These are phyloP conservation scores for Metaphire vulgaris DNA, from an alignment of 1,140 invertebrate genomes.

Conservation along the genomic window DNA sequence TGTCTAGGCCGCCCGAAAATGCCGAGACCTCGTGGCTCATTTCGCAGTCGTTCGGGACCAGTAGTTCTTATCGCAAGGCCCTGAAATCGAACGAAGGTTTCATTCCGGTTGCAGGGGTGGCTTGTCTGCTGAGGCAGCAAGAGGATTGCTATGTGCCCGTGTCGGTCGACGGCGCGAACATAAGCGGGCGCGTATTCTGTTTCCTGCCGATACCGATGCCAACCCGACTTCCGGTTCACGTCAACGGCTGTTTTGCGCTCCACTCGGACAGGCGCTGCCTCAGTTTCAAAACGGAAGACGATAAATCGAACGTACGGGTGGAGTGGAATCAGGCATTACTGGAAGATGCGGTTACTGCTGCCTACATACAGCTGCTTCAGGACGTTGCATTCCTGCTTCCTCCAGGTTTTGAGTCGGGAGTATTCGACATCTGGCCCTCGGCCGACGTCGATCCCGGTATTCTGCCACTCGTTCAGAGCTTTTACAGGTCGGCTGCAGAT, in stretches of 20 bases:
- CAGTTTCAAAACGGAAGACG: conserved; percentile 30
- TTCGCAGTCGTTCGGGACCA: conserved; percentile 11
- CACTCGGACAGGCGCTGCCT: conserved; percentile 39
- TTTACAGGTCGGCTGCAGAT: conserved; percentile 19
- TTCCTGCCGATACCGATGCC: conserved; percentile 41
- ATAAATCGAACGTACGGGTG: conserved; percentile 31
- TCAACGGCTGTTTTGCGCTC: conserved; percentile 43
- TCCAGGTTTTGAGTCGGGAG: background rate
- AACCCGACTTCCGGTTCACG: conserved; percentile 42
- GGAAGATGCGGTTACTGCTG: conserved; percentile 34
- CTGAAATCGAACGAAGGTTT: conserved; percentile 11
- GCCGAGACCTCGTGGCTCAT: conserved; percentile 8
- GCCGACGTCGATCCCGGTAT: background rate
- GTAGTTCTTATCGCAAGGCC: conserved; percentile 9
- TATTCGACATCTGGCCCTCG: background rate
- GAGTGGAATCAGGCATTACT: conserved; percentile 40
- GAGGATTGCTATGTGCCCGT: conserved; percentile 15
- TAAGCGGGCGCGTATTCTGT: conserved; percentile 41
- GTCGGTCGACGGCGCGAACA: background rate
- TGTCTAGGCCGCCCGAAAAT: background rate
- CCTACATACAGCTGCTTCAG: conserved; percentile 28
- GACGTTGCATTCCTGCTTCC: background rate
- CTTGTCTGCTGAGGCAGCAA: conserved; percentile 23
- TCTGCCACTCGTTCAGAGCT: background rate
- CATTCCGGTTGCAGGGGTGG: conserved; percentile 37